Evolutionary conservation across 2,888 invertebrate species (phyloP), one percentile per base, ranked within the genome.

Genomic region (Ditylenchus weischeri): DNA sequence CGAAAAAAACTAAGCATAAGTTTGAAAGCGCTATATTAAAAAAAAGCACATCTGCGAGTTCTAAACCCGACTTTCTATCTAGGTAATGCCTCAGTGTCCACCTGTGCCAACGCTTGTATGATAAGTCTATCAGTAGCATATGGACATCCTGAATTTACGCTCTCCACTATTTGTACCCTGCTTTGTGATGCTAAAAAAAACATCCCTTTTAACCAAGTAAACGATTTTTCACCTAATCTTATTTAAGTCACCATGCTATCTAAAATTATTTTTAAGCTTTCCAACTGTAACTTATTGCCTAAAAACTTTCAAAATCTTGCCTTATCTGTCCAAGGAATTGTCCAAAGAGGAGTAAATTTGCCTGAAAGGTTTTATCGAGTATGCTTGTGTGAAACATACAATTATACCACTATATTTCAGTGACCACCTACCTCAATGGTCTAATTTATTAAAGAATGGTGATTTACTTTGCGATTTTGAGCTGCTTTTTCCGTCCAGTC

Each of bases 91-190:
- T 70, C 72, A n/a, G 81, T 94, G 78, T 91, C 92, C 23, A 89
- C 92, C 6, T 88, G 92, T 69, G 92, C 93, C 62, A 92, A 92
- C 83, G 90, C 95, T 1, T 93, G 93, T 76, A 87, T 98, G 11
- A 87, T 95, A 64, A 91, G 93, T 65, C 86, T 96, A 69, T 91
- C 92, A 18, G 91, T 95, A 60, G 93, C 94, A 0, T 87, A 91
- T 65, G 96, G 95, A 6, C 91, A 93, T 54, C 78, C 80, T 19
- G 76, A 79, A 36, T 69, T 78, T 57, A 59, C 79, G 21, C 72
- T 76, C 58, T 70, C 76, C 13, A 71, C 81, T 1, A 69, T 72
- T 10, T 62, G 63, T 5, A 57, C 70, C 0, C 66, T 77, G 13
- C 65, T 77, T 11, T 72, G 72, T 62, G 73, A 76, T 13, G 49